These are phyloP conservation scores for Phaetusa simplex DNA, from an alignment of 2,113 vertebrate genomes.

Conservation along the genomic window DNA sequence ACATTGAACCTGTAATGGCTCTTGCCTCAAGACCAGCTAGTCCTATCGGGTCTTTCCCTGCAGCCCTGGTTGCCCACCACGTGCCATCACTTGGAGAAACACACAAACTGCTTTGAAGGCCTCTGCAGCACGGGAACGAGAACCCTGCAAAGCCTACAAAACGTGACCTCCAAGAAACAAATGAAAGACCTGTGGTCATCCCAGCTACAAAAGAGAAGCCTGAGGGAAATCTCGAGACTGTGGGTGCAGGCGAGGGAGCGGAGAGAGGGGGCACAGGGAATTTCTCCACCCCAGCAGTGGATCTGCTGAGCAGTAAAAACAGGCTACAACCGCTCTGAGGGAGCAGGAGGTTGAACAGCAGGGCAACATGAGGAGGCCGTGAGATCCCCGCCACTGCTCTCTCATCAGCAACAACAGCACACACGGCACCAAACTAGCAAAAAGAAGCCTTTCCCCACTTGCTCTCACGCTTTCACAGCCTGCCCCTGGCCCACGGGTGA, in stretches of 20 bases:
- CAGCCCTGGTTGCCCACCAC: background rate
- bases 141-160: background rate
- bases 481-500: accelerated
- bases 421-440: background rate
- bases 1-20: background rate
- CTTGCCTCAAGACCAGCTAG: background rate
- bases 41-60: background rate
- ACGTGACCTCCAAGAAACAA: background rate
- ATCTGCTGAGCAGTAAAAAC: background rate
- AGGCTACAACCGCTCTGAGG: background rate
- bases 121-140: accelerated
- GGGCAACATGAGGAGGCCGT: accelerated
- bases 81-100: background rate
- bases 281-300: background rate
- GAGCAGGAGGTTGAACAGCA: background rate
- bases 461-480: background rate
- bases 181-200: background rate
- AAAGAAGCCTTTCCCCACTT: background rate
- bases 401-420: background rate
- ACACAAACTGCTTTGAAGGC: background rate
- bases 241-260: accelerated
- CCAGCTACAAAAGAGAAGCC: background rate
- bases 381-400: background rate
- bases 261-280: background rate
- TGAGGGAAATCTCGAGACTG: accelerated